Evolutionary conservation across 1,140 invertebrate species (phyloP).

Genomic region (Drosophila suzukii): DNA sequence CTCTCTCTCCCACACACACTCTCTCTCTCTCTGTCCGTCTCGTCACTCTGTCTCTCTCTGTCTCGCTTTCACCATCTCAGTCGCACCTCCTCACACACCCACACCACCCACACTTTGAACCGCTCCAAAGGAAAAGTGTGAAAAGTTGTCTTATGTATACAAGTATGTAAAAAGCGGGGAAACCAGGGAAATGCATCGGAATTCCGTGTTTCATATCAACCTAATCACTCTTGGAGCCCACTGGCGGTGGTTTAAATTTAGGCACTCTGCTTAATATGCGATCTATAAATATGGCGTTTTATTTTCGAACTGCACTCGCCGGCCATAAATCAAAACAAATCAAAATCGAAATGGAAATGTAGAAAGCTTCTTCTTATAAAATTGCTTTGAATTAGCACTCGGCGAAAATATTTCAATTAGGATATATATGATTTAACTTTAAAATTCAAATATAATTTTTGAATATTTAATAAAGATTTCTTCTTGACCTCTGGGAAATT

Average conservation of each 20-base stretch:
- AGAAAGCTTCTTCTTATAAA: not conserved
- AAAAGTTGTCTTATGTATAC: slow-evolving; percentile 47
- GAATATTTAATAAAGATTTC: no score
- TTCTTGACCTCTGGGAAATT: no score
- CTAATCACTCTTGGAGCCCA: not conserved
- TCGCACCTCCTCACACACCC: not conserved
- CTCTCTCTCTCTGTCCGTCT: not conserved
- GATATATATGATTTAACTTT: not conserved
- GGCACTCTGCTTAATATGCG: not conserved
- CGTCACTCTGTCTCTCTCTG: not conserved
- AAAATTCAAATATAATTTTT: not conserved
- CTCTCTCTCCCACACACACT: slow-evolving; percentile 16
- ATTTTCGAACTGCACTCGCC: slow-evolving; percentile 46
- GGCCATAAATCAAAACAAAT: slow-evolving; percentile 60
- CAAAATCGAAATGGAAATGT: slow-evolving; percentile 3
- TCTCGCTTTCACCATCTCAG: slow-evolving; percentile 1
- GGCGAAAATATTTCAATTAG: not conserved
- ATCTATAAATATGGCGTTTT: slow-evolving; percentile 51
- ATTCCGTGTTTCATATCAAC: not conserved
- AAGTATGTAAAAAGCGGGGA: slow-evolving; percentile 37
- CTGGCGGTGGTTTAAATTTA: slow-evolving; percentile 6
- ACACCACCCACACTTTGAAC: slow-evolving; percentile 1
- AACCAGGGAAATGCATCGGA: slow-evolving; percentile 8
- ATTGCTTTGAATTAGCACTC: not conserved
- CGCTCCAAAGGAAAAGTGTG: slow-evolving; percentile 53